Percentiles rank a stretch among this genome's conserved stretches.
Conservation (phyloP, 2,113 vertebrate genomes). For the Halichoerus grypus region DNA sequence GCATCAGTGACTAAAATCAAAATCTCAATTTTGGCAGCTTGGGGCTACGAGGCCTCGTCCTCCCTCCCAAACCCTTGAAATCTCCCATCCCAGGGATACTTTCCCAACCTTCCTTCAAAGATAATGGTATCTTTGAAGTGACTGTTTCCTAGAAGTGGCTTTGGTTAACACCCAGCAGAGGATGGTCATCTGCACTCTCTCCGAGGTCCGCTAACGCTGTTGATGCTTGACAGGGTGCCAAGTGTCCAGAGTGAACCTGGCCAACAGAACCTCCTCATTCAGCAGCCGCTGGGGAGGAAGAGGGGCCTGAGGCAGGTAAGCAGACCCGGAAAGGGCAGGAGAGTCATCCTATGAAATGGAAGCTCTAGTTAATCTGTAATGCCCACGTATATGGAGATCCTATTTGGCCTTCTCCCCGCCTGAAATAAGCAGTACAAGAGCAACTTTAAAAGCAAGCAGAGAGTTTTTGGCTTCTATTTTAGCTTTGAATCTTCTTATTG, state of each 20-base stretch:
- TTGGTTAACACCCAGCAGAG: conserved; percentile 76
- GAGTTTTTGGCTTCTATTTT: neutral
- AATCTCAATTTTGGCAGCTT: conserved; percentile 85
- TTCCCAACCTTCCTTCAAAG: conserved; percentile 88
- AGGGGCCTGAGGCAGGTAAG: conserved; percentile 96
- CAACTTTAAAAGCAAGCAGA: neutral
- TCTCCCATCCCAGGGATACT: conserved; percentile 77
- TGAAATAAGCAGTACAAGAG: conserved; percentile 25
- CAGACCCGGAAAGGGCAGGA: neutral
- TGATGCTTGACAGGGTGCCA: conserved; percentile 93
- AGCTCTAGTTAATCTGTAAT: neutral
- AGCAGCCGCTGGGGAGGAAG: conserved; percentile 96
- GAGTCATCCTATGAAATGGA: neutral
- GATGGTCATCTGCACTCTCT: neutral
- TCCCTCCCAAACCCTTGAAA: conserved; percentile 82
- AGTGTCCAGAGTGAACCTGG: conserved; percentile 99
- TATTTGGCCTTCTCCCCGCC: neutral
- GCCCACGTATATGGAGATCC: neutral
- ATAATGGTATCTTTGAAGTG: conserved; percentile 89
- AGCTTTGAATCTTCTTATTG: neutral
- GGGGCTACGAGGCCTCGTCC: conserved; percentile 81
- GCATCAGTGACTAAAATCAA: conserved; percentile 86
- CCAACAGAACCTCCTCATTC: conserved; percentile 96
- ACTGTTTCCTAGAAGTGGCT: conserved; percentile 82
- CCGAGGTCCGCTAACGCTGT: conserved; percentile 78